phyloP scores from a whole-genome alignment of 1,140 invertebrate species.

The Drosophila bocqueti region DNA sequence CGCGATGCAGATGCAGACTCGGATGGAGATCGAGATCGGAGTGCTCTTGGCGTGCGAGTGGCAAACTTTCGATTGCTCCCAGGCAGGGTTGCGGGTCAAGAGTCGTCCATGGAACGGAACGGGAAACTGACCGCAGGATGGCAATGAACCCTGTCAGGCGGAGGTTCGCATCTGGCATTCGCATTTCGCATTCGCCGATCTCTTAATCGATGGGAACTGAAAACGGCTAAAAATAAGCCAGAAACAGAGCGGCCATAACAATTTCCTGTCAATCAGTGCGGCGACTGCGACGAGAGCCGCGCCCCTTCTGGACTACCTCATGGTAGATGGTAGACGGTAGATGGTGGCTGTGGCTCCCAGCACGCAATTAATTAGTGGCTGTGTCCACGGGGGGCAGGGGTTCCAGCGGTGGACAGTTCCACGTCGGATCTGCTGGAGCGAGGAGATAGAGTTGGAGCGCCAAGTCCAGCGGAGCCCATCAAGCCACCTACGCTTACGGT shows the following conservation, averaged over 20 bases:
- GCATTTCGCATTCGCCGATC: constrained; percentile 18
- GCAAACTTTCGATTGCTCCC: constrained; percentile 72
- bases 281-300: constrained; percentile 46
- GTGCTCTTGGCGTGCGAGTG: constrained; percentile 19
- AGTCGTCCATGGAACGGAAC: constrained; percentile 25
- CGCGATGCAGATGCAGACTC: constrained; percentile 1
- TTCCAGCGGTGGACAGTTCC: constrained; percentile 24
- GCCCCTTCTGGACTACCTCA: constrained; percentile 43
- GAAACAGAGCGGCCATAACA: constrained; percentile 42
- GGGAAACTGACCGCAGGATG: constrained; percentile 50
- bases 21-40: constrained; percentile 27
- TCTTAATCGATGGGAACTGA: constrained; percentile 51
- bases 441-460: constrained; percentile 21
- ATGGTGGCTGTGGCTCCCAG: constrained; percentile 40
- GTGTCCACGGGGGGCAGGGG: constrained; percentile 29
- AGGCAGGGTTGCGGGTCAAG: constrained; percentile 40
- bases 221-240: constrained; percentile 41
- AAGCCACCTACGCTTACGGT: constrained; percentile 80
- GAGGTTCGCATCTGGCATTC: constrained; percentile 9
- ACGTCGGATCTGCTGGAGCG: constrained; percentile 48
- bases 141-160: constrained; percentile 52
- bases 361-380: constrained; percentile 76
- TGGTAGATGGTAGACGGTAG: constrained; percentile 4
- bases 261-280: constrained; percentile 72
- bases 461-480: constrained; percentile 69